phyloP scores from a whole-genome alignment of 1,140 invertebrate species.

The Zaprionus ghesquierei region DNA sequence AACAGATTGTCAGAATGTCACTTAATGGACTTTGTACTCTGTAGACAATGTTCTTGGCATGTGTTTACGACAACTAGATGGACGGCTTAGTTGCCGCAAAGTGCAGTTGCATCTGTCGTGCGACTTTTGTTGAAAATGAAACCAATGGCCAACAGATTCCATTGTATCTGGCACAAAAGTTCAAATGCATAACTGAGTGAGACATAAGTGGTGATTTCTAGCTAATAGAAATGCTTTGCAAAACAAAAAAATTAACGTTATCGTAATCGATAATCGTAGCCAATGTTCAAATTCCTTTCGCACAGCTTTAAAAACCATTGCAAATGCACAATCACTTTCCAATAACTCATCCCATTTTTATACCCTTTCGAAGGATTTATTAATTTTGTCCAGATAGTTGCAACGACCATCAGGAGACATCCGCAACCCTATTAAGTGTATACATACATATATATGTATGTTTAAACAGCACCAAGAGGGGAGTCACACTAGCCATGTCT shows the following conservation, averaged over 20 bases:
- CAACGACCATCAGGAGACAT: too few species aligned
- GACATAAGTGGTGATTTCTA: background rate
- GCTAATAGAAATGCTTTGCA: background rate
- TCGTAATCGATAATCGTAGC: too few species aligned
- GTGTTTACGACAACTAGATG: conserved; percentile 4
- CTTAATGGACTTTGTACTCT: conserved; percentile 66
- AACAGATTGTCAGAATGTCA: conserved; percentile 72
- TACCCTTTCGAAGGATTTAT: too few species aligned
- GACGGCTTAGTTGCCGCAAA: conserved; percentile 26
- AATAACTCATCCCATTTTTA: too few species aligned
- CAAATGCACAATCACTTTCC: too few species aligned
- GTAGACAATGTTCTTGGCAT: conserved; percentile 59
- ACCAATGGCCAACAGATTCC: conserved; percentile 35
- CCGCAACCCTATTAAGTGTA: too few species aligned
- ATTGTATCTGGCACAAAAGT: conserved; percentile 68
- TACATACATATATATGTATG: too few species aligned
- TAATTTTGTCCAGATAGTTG: too few species aligned
- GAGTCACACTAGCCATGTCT: too few species aligned
- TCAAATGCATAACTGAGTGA: conserved; percentile 45
- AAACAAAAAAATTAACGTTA: background rate
- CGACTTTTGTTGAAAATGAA: conserved; percentile 48
- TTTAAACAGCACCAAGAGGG: too few species aligned
- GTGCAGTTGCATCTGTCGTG: conserved; percentile 60
- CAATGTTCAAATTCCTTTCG: too few species aligned
- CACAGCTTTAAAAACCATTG: too few species aligned